phyloP scores from a whole-genome alignment of 2,888 invertebrate species.

The Caenorhabditis macrosperma region DNA sequence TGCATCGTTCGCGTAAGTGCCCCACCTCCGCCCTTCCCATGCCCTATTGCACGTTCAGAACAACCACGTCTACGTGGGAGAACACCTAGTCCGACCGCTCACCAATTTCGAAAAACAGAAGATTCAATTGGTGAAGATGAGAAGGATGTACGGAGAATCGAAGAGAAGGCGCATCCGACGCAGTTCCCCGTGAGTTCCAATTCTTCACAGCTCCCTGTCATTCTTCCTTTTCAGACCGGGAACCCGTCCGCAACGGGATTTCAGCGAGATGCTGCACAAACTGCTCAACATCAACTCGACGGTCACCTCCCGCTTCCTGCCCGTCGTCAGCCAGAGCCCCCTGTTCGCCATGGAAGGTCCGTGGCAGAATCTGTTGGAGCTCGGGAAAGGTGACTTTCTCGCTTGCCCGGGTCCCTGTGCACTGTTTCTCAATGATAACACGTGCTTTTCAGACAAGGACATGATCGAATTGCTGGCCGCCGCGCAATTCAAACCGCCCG shows the following conservation, averaged over 20 bases:
- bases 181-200: no score
- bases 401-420: neutral
- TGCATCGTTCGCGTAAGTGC: constrained; percentile 65
- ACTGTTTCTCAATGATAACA: neutral
- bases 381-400: constrained; percentile 40
- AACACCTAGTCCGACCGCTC: constrained; percentile 63
- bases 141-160: constrained; percentile 50
- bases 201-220: neutral
- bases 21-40: neutral
- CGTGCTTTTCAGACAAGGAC: constrained; percentile 30
- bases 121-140: constrained; percentile 58
- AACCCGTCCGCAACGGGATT: constrained; percentile 56
- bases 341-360: constrained; percentile 66
- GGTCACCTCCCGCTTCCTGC: constrained; percentile 63
- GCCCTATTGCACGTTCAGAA: constrained; percentile 47
- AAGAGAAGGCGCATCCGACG: constrained; percentile 20
- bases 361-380: constrained; percentile 51
- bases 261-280: constrained; percentile 63
- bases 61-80: constrained; percentile 67
- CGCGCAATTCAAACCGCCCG: constrained; percentile 37
- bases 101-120: constrained; percentile 65
- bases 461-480: constrained; percentile 27
- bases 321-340: constrained; percentile 65
- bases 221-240: constrained; percentile 29
- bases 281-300: constrained; percentile 68